These are phyloP conservation scores for Myopa tessellatipennis DNA, from an alignment of 2,888 invertebrate species.

Conservation along the genomic window DNA sequence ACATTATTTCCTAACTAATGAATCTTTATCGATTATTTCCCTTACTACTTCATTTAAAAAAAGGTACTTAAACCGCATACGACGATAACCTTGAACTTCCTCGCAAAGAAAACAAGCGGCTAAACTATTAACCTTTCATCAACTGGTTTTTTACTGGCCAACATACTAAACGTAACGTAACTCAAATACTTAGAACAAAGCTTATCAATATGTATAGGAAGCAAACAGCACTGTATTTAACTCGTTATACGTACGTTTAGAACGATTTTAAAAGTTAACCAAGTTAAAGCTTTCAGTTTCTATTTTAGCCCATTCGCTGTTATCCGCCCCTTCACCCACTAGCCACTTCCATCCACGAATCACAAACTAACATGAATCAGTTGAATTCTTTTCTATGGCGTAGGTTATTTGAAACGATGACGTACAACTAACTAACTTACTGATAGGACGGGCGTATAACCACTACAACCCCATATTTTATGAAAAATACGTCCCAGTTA, in stretches of 20 bases:
- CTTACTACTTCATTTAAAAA: no score
- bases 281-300: not conserved
- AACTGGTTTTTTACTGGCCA: no score
- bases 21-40: no score
- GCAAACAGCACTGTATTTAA: not conserved
- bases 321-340: not conserved
- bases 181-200: no score
- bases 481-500: not conserved
- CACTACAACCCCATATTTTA: not conserved
- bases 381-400: not conserved
- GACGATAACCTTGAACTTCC: no score
- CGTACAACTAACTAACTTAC: not conserved
- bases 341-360: constrained; percentile 21
- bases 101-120: no score
- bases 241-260: not conserved
- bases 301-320: constrained; percentile 5
- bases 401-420: no score
- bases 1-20: no score
- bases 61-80: not conserved
- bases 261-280: not conserved
- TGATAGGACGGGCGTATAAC: not conserved
- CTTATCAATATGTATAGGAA: no score
- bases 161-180: no score
- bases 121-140: no score
- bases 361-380: not conserved